These are phyloP conservation scores for Trichonephila clavipes DNA, from an alignment of 1,140 invertebrate species.

Conservation along the genomic window DNA sequence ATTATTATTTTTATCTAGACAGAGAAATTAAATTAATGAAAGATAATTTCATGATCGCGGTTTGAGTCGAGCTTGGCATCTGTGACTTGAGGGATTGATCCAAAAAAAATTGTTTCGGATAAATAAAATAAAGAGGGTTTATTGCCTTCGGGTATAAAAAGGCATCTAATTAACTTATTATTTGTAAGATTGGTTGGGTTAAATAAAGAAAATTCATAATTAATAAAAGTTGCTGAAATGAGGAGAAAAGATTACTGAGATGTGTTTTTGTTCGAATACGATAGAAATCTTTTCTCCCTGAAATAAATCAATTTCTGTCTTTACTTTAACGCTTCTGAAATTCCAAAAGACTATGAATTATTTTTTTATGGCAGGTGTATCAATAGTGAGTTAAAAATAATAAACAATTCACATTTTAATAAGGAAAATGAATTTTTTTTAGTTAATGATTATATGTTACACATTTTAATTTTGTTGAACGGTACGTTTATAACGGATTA, in stretches of 20 bases:
- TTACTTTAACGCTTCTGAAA: no score
- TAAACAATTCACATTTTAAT: no score
- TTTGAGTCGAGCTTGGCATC: not conserved
- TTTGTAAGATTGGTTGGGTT: conserved; percentile 40
- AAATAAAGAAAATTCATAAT: conserved; percentile 15
- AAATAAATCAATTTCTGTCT: conserved; percentile 9
- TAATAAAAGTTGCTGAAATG: conserved; percentile 15
- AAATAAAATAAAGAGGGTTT: conserved; percentile 14
- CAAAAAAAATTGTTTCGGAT: not conserved
- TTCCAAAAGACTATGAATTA: no score
- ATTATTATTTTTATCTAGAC: conserved; percentile 48
- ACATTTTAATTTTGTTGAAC: no score
- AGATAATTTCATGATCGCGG: conserved; percentile 46
- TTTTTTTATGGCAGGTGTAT: no score
- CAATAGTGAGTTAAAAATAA: no score
- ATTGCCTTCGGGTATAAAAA: conserved; percentile 22
- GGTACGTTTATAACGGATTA: no score
- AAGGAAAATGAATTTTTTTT: no score
- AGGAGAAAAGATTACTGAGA: not conserved
- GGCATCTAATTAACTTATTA: conserved; percentile 57
- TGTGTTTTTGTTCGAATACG: not conserved
- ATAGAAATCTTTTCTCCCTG: not conserved
- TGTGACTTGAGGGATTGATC: not conserved
- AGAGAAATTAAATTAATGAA: conserved; percentile 61
- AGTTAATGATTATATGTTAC: no score